Evolutionary conservation across 2,113 vertebrate species (phyloP).

Genomic region (Maccullochella peelii): DNA sequence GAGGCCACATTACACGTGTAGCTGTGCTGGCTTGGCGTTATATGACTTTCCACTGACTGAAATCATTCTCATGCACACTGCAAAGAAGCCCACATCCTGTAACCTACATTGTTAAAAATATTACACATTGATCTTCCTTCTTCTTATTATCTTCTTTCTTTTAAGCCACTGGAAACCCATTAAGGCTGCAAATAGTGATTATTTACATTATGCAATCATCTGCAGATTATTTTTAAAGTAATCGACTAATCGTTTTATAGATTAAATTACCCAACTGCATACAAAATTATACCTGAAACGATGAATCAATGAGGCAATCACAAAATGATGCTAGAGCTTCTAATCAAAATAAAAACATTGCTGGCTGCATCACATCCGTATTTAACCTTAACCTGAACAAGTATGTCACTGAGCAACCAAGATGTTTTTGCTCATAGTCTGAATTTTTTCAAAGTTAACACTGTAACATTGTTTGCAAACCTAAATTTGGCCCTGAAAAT

Average conservation of each 20-base stretch:
- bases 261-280: too few species aligned
- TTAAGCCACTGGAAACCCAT: background rate
- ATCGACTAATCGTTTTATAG: background rate
- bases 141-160: background rate
- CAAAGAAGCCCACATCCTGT: constrained; percentile 13
- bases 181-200: background rate
- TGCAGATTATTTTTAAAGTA: background rate
- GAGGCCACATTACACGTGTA: constrained; percentile 23
- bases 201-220: background rate
- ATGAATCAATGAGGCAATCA: too few species aligned
- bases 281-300: too few species aligned
- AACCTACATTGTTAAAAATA: constrained; percentile 32
- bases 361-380: background rate
- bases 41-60: constrained; percentile 28
- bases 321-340: too few species aligned
- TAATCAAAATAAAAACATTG: background rate
- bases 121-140: background rate
- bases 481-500: constrained; percentile 2
- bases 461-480: background rate
- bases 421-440: background rate
- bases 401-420: background rate
- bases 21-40: constrained; percentile 51
- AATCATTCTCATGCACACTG: constrained; percentile 3
- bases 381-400: background rate
- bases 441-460: background rate